Base-by-base conservation (phyloP, 2,113 vertebrate genomes). In the Hippocampus barbouri region DNA sequence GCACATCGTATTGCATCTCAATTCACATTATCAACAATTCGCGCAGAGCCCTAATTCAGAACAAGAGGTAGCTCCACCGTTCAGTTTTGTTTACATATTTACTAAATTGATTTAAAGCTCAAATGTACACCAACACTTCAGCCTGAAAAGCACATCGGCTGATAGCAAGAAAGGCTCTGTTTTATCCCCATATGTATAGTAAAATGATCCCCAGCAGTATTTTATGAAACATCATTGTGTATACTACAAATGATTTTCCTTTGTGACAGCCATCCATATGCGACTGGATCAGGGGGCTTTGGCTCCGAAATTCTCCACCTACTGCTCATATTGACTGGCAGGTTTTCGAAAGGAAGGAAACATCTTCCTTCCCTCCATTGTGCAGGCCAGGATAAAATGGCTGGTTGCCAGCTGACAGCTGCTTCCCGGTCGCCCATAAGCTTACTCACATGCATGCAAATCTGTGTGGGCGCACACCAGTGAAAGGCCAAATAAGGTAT, bases 301-400 rank as follows among this genome's bases (percentile, higher is more conserved):
- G 73, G 30, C 34, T 67, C 12, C 10, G 56, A 79, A 75, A 66
- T 73, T 78, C 54, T 79, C 72, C 77, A 72, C 69, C 70, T 63
- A 66, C 72, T 62, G 71, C 70, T 69, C 64, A 45, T 34, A 63
- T 66, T 68, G 67, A 51, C 56, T 71, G 81, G 66, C 62, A 70
- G 72, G 73, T 72, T 76, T 70, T 76, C 75, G 61, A 84, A 78
- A 79, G 89, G 87, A 90, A 90, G 88, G 84, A 90, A 90, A 68
- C 78, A 16, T 89, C 81, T 86, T 90, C 87, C 86, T 90, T 91
- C 87, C 87, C 76, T 84, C 72, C 75, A 92, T 93, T 93, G 92
- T 93, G 79, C 73, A 49, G 73, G 63, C 79, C 79, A 82, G 88
- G 89, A 91, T 91, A 88, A 79, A 86, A 87, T 85, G 83, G 87